These are phyloP conservation scores for Myrmecophaga tridactyla DNA, from an alignment of 2,113 vertebrate species.

Conservation along the genomic window DNA sequence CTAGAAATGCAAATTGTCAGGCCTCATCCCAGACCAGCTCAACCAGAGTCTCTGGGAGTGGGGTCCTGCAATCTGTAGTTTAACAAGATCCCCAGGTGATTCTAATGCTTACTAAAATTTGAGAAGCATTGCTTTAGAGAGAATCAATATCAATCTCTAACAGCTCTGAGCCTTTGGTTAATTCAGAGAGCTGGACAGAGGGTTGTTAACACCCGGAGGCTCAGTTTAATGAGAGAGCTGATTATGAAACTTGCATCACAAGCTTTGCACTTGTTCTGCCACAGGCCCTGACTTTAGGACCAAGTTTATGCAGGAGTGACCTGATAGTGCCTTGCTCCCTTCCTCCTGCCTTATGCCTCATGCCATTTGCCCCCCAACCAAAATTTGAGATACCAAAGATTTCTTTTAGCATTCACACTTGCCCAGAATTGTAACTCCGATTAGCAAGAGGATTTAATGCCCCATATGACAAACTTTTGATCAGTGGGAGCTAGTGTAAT, in stretches of 20 bases:
- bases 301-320: neutral
- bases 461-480: neutral
- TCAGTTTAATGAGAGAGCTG: neutral
- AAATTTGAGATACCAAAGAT: too few relatives aligned
- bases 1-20: neutral
- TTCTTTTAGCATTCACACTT: too few relatives aligned
- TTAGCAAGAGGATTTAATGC: too few relatives aligned
- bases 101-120: neutral
- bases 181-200: neutral
- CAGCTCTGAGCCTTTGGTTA: neutral
- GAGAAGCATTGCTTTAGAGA: neutral
- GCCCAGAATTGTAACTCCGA: too few relatives aligned
- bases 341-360: neutral
- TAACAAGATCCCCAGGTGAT: neutral
- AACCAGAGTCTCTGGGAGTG: neutral
- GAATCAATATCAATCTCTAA: neutral
- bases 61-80: neutral
- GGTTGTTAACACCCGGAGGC: neutral
- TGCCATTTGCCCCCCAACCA: too few relatives aligned
- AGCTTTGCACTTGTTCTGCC: neutral
- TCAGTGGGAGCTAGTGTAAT: neutral
- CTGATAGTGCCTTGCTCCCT: too few relatives aligned
- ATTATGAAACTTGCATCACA: neutral
- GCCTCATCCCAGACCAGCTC: neutral
- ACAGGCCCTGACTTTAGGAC: rapidly evolving